Percentiles rank a stretch among this genome's conserved stretches.
These are phyloP conservation scores for Alcedo quadribrachys DNA, from an alignment of 2,797 vertebrate genomes.

Conservation along the genomic window DNA sequence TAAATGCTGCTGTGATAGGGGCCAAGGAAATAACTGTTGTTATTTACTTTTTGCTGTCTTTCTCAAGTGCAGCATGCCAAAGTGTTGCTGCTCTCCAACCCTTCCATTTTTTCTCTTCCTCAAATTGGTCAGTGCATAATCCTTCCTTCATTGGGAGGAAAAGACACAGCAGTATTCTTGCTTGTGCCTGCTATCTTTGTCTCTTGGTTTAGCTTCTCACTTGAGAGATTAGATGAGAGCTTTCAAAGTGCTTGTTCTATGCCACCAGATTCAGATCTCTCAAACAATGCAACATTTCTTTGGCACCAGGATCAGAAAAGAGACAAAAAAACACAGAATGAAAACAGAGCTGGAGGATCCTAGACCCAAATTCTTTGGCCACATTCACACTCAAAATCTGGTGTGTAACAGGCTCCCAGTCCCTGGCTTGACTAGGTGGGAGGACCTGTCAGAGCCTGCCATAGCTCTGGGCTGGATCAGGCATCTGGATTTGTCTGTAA, in stretches of 20 bases:
- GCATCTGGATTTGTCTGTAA: neutral
- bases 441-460: neutral
- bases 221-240: neutral
- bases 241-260: neutral
- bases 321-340: constrained; percentile 28
- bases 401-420: neutral
- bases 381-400: neutral
- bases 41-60: neutral
- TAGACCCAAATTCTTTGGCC: neutral
- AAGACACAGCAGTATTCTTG: neutral
- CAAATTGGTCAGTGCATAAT: neutral
- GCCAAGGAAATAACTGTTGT: neutral
- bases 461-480: neutral
- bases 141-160: neutral
- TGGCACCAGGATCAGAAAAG: neutral
- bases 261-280: constrained; percentile 18
- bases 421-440: neutral
- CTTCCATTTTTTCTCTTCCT: neutral
- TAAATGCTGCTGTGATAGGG: neutral
- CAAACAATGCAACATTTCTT: constrained; percentile 21
- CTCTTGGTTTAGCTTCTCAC: neutral
- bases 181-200: neutral
- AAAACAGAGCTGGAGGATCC: constrained; percentile 30
- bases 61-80: fast-evolving
- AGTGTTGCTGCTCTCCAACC: neutral